Conservation (phyloP, 2,888 invertebrate genomes). For the Orthosia incerta region DNA sequence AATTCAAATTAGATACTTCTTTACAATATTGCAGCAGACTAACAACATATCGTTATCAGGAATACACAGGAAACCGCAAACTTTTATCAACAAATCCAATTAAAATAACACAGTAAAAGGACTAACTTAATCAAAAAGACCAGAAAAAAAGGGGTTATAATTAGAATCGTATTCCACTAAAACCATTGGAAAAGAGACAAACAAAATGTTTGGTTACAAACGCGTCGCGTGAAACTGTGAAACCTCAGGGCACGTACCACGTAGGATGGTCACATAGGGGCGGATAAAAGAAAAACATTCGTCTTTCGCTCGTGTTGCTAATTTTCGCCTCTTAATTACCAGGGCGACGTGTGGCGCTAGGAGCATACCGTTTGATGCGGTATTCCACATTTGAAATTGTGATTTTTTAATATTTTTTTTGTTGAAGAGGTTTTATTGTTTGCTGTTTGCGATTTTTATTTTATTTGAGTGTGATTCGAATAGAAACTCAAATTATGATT, state of each 20-base stretch:
- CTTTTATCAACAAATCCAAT: slow-evolving; percentile 58
- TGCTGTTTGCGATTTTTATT: slow-evolving; percentile 4
- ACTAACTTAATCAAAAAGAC: slow-evolving; percentile 53
- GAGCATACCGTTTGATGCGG: slow-evolving; percentile 71
- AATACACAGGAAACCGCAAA: slow-evolving; percentile 56
- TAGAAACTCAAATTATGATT: background rate
- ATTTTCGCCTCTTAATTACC: slow-evolving; percentile 85
- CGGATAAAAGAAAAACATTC: slow-evolving; percentile 79
- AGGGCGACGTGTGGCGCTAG: slow-evolving; percentile 66
- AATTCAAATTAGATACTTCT: no score
- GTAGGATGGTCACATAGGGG: slow-evolving; percentile 72
- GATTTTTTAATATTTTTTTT: slow-evolving; percentile 11
- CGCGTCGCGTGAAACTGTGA: slow-evolving; percentile 41
- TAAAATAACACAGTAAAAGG: slow-evolving; percentile 51
- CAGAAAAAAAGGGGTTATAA: slow-evolving; percentile 39
- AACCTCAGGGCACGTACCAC: slow-evolving; percentile 60
- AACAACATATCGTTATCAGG: slow-evolving; percentile 47
- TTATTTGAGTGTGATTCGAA: slow-evolving; percentile 10
- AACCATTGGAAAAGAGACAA: slow-evolving; percentile 56
- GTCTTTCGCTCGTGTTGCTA: slow-evolving; percentile 78
- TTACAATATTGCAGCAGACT: background rate
- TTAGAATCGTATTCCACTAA: slow-evolving; percentile 56
- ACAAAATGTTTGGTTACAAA: slow-evolving; percentile 48
- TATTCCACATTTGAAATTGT: slow-evolving; percentile 59
- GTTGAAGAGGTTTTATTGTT: slow-evolving; percentile 10